phyloP scores from a whole-genome alignment of 2,888 invertebrate genomes.

The Tenodera sinensis region DNA sequence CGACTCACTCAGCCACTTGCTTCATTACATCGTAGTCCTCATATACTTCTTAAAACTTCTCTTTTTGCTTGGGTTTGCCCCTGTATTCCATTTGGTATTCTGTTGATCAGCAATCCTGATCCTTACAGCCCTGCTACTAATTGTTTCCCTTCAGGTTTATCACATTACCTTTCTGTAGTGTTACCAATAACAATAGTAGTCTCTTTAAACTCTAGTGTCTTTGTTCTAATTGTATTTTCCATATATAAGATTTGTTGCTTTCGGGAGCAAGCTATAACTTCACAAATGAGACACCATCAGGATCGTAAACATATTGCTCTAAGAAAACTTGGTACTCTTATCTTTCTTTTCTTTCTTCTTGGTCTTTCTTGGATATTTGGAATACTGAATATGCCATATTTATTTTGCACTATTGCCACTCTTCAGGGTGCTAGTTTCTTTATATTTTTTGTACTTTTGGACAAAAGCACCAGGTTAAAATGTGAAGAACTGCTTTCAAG shows the following conservation, averaged over 20 bases:
- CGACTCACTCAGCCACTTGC: constrained; percentile 21
- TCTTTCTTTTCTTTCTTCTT: constrained; percentile 29
- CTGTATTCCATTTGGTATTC: constrained; percentile 12
- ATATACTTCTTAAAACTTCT: constrained; percentile 25
- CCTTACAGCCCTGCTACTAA: constrained; percentile 11
- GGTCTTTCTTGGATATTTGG: constrained; percentile 31
- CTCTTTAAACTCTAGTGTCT: constrained; percentile 17
- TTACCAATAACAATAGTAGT: constrained; percentile 23
- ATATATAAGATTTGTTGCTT: constrained; percentile 8
- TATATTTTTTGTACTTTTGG: constrained; percentile 30
- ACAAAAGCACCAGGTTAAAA: constrained; percentile 20
- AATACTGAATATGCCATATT: constrained; percentile 19
- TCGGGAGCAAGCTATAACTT: constrained; percentile 44
- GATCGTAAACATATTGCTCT: constrained; percentile 1
- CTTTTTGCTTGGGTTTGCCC: constrained; percentile 29
- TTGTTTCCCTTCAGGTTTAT: constrained; percentile 25
- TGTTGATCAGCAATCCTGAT: constrained; percentile 1
- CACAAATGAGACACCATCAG: constrained; percentile 38
- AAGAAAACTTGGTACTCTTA: constrained; percentile 10
- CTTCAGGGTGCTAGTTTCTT: constrained; percentile 29
- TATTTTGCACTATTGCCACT: constrained; percentile 27
- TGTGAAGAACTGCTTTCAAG: background rate
- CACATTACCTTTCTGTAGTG: constrained; percentile 20
- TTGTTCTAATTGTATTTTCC: constrained; percentile 13
- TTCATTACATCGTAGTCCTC: constrained; percentile 20